These are phyloP conservation scores for Hepsetus odoe DNA, from an alignment of 2,113 vertebrate genomes.

Conservation along the genomic window DNA sequence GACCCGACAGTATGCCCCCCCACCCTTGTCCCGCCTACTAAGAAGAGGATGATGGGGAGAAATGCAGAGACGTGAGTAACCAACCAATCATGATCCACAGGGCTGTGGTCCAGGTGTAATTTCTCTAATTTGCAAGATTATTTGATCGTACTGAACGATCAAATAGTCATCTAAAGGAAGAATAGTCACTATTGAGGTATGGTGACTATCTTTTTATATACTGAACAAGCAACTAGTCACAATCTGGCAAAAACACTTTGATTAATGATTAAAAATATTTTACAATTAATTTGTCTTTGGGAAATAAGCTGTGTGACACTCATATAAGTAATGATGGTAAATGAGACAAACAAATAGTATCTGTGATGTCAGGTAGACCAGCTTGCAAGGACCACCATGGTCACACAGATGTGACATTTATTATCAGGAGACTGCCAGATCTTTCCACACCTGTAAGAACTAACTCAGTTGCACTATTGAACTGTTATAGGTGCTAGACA, in stretches of 20 bases:
- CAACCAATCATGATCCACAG: conserved; percentile 35
- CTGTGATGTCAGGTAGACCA: background rate
- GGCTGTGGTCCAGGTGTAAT: background rate
- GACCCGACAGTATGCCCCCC: conserved; percentile 54
- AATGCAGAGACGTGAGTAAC: conserved; percentile 31
- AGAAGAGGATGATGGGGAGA: conserved; percentile 31
- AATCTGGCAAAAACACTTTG: no score
- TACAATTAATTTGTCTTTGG: no score
- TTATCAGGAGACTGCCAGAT: background rate
- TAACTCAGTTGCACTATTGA: background rate
- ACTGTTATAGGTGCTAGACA: background rate
- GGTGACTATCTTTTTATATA: no score
- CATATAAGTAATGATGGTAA: no score
- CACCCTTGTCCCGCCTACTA: background rate
- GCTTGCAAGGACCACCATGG: background rate
- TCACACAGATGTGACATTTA: background rate
- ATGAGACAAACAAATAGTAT: background rate
- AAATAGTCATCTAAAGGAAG: background rate
- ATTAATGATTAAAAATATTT: no score
- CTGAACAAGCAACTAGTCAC: no score
- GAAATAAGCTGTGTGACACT: no score
- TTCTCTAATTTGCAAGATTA: background rate
- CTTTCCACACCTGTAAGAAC: background rate
- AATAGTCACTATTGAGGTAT: background rate
- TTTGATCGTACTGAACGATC: background rate